Percentiles rank a stretch among this genome's conserved stretches.
Evolutionary conservation across 2,888 invertebrate species (phyloP).

Genomic region (Cylloceria caligata): DNA sequence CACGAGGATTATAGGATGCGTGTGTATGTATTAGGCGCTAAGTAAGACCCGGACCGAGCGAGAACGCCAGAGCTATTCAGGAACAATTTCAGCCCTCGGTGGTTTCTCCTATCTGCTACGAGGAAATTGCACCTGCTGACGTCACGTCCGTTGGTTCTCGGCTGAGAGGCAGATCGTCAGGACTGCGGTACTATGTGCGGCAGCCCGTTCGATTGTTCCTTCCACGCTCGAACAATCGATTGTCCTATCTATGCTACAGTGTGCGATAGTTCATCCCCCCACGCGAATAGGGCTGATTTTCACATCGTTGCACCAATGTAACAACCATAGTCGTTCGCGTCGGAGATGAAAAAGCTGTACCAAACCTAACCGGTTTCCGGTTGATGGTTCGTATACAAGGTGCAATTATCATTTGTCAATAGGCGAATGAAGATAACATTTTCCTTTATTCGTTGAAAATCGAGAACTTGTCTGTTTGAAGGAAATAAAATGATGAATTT

Average conservation of each 20-base stretch:
- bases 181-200: slow-evolving; percentile 36
- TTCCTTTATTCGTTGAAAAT: no score
- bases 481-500: no score
- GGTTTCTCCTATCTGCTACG: slow-evolving; percentile 83
- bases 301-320: slow-evolving; percentile 15
- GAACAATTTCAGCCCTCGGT: slow-evolving; percentile 82
- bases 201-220: slow-evolving; percentile 62
- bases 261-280: slow-evolving; percentile 1
- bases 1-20: slow-evolving; percentile 7
- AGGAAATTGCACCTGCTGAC: slow-evolving; percentile 84
- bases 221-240: slow-evolving; percentile 59
- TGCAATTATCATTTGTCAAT: neutral
- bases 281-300: neutral
- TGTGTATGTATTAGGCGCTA: slow-evolving; percentile 75
- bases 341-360: neutral
- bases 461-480: no score
- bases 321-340: slow-evolving; percentile 27
- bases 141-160: slow-evolving; percentile 82
- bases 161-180: slow-evolving; percentile 44
- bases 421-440: neutral
- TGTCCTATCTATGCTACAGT: neutral
- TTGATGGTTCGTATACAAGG: neutral
- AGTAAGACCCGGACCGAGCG: slow-evolving; percentile 73
- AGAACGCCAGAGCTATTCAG: slow-evolving; percentile 60
- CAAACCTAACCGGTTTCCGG: neutral